Percentiles rank a stretch among this genome's conserved stretches.
Conservation (phyloP, 2,113 vertebrate species). For the Lethenteron reissneri region DNA sequence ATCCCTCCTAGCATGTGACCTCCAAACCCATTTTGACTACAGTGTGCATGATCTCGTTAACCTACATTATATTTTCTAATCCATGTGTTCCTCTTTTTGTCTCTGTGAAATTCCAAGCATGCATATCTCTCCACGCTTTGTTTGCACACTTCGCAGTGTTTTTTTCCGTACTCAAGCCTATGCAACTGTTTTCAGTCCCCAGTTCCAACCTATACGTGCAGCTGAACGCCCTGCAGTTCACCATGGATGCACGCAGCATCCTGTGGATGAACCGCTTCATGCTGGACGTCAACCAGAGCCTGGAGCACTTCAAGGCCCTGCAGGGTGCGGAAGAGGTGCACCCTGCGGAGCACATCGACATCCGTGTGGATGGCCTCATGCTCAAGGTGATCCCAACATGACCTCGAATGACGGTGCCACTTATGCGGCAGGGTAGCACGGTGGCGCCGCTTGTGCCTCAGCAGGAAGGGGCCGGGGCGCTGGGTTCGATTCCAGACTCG, state of each 20-base stretch:
- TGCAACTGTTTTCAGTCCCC: constrained; percentile 33
- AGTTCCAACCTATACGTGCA: constrained; percentile 65
- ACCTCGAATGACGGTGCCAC: too few species aligned
- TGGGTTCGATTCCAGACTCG: too few species aligned
- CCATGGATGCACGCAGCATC: constrained; percentile 49
- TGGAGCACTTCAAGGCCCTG: constrained; percentile 86
- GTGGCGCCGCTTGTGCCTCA: neutral
- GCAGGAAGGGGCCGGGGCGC: neutral
- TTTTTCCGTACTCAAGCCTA: constrained; percentile 8
- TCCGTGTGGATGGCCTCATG: constrained; percentile 47
- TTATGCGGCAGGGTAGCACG: neutral
- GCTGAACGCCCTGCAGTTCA: constrained; percentile 56
- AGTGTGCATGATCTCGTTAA: neutral
- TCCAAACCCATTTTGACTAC: too few species aligned
- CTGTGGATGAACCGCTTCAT: constrained; percentile 82
- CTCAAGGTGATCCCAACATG: constrained; percentile 36
- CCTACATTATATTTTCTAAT: neutral
- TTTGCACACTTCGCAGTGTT: constrained; percentile 8
- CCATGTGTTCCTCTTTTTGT: too few species aligned
- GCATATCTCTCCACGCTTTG: neutral
- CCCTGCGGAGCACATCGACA: constrained; percentile 41
- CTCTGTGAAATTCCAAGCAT: too few species aligned
- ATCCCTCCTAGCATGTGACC: too few species aligned
- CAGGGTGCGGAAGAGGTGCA: constrained; percentile 24
- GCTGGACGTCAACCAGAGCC: constrained; percentile 51